Evolutionary conservation across 2,888 invertebrate genomes (phyloP), one percentile per base, ranked within the genome.

Genomic region (Dryocosmus kuriphilus): DNA sequence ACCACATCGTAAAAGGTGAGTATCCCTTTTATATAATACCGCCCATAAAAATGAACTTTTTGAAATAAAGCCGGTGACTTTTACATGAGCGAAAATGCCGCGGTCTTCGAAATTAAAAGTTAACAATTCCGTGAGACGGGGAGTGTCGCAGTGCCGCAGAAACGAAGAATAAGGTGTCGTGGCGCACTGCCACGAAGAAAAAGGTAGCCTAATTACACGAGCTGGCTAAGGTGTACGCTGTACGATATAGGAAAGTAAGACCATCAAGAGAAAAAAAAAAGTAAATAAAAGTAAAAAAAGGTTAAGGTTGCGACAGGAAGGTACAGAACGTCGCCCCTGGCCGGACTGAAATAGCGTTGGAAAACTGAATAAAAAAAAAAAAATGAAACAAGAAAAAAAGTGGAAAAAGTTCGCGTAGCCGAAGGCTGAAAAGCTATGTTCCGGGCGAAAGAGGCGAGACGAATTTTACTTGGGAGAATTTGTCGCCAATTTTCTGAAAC

Each of bases 141-240:
- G 16, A 67, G 46, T 41, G 46, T 67, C 46, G 62, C 62, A 32
- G n/a, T 67, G 46, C 46, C 67, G 41, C 67, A 67, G 67, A 67
- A 27, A 27, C 46, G 46, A 67, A 67, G 67, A 67, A 67, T 67
- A 67, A 67, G 67, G 67, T 67, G 67, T 67, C n/a, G 41, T 46
- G 46, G 46, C 16, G 24, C 27, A 24, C 67, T 27, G 27, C 27
- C 67, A 67, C 35, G 38, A 35, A 46, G 65, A 51, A 67, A 67
- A 67, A 41, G 46, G 46, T 46, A 19, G 27, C 41, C 30, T 67
- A 67, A 67, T 67, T 67, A 51, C 67, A 67, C 41, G 46, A 30
- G 46, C 46, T 46, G 46, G 46, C 30, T 24, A 51, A 67, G 46
- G 67, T 46, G 46, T 27, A 67, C 57, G 24, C 24, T 57, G 11